Conservation (phyloP, 2,113 vertebrate genomes). For the Camelus dromedarius region DNA sequence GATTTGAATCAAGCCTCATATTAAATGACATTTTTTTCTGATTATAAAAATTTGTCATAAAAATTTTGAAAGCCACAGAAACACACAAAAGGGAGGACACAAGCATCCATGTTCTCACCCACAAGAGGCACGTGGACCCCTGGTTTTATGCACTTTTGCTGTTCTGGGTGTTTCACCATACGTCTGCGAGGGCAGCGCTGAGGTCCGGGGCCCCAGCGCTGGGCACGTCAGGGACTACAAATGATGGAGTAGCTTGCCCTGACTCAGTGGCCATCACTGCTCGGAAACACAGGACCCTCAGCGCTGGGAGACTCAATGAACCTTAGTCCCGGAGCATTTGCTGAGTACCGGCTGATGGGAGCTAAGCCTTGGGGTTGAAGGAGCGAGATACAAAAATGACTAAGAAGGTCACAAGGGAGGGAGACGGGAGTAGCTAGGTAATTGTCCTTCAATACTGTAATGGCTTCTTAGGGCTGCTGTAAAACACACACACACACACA, state of each 20-base stretch:
- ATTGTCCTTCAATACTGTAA: not conserved
- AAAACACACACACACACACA: not conserved
- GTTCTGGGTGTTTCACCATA: accelerated
- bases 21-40: not conserved
- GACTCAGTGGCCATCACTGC: not conserved
- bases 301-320: not conserved
- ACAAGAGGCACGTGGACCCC: accelerated
- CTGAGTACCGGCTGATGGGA: accelerated
- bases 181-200: no score
- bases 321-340: not conserved
- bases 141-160: accelerated
- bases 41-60: not conserved
- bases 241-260: not conserved
- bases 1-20: not conserved
- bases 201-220: not conserved
- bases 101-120: not conserved
- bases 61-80: not conserved
- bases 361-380: not conserved
- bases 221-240: accelerated
- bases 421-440: accelerated
- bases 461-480: not conserved
- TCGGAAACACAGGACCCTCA: not conserved
- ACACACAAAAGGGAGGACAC: not conserved
- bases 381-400: no score
- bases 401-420: not conserved